phyloP scores from a whole-genome alignment of 2,888 invertebrate species.

The Apamea anceps region DNA sequence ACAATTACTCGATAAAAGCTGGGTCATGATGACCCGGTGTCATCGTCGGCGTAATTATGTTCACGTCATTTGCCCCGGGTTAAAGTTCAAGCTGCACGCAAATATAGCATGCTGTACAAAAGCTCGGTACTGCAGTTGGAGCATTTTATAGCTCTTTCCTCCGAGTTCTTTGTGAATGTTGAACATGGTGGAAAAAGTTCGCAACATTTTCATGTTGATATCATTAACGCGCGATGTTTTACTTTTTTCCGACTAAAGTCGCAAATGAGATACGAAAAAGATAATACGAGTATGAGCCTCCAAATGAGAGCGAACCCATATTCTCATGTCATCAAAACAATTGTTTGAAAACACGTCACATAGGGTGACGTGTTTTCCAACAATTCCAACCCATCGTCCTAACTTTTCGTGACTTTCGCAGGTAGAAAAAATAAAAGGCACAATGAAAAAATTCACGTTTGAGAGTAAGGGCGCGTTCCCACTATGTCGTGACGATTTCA shows the following conservation, averaged over 20 bases:
- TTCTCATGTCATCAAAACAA: not conserved
- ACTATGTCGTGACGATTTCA: no score
- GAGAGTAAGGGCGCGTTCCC: not conserved
- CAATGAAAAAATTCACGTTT: not conserved
- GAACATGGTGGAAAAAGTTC: not conserved
- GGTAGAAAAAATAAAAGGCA: not conserved
- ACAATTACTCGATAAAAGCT: no score
- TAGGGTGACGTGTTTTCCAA: not conserved
- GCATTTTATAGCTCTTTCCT: constrained; percentile 12
- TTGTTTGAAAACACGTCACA: not conserved
- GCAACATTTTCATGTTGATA: constrained; percentile 1
- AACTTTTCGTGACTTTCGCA: not conserved
- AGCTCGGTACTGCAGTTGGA: not conserved
- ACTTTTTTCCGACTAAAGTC: not conserved
- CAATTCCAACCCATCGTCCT: not conserved
- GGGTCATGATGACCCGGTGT: no score
- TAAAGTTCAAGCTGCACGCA: constrained; percentile 25
- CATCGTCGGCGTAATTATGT: no score
- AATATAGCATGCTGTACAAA: constrained; percentile 22
- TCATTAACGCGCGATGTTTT: constrained; percentile 1
- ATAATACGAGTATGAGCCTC: not conserved
- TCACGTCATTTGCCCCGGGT: no score
- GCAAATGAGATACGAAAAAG: constrained; percentile 5
- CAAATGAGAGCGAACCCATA: not conserved
- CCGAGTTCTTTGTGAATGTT: constrained; percentile 29